phyloP scores from a whole-genome alignment of 2,113 vertebrate species.

The Tiliqua scincoides region DNA sequence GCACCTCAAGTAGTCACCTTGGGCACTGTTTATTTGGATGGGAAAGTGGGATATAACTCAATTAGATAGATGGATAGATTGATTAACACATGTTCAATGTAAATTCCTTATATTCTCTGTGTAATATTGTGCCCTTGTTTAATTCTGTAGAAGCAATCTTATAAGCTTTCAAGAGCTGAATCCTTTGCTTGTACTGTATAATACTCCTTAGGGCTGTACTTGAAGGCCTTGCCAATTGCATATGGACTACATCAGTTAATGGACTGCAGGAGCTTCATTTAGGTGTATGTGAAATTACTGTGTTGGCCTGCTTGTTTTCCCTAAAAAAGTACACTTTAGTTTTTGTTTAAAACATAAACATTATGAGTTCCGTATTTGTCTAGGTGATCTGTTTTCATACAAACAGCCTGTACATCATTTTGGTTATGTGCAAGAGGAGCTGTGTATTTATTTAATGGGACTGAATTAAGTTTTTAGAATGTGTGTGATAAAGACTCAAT shows the following conservation, averaged over 20 bases:
- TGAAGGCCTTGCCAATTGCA: background rate
- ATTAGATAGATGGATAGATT: no score
- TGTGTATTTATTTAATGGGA: background rate
- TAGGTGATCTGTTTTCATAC: background rate
- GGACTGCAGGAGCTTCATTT: background rate
- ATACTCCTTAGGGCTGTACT: constrained; percentile 9
- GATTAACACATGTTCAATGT: background rate
- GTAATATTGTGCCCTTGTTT: background rate
- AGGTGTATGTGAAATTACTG: background rate
- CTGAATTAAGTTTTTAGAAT: background rate
- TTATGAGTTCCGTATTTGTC: background rate
- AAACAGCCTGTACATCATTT: background rate
- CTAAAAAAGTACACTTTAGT: background rate
- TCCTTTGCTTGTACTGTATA: constrained; percentile 40
- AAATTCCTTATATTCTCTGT: constrained; percentile 2
- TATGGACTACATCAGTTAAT: background rate
- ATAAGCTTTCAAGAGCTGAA: constrained; percentile 14
- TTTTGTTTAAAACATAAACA: background rate
- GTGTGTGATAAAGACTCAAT: background rate
- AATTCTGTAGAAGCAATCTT: constrained; percentile 37
- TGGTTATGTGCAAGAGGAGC: accelerated
- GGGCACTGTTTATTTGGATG: no score
- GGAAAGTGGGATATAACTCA: no score
- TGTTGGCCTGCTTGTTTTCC: background rate
- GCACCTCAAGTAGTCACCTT: background rate